phyloP scores from a whole-genome alignment of 2,113 vertebrate species.

The Bombycilla garrulus region DNA sequence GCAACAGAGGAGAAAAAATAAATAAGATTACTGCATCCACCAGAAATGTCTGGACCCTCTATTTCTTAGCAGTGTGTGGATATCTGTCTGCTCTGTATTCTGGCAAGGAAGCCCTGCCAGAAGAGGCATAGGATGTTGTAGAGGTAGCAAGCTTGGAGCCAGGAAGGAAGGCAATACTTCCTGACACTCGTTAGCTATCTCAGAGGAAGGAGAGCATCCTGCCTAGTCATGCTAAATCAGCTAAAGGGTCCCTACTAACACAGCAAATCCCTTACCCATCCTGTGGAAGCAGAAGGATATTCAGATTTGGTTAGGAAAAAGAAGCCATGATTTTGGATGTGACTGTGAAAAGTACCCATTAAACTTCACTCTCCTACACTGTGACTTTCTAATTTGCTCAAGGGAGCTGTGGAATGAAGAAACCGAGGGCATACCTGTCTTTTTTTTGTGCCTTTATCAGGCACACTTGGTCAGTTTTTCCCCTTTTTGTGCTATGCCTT shows the following conservation, averaged over 20 bases:
- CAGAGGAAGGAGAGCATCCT: slow-evolving; percentile 35
- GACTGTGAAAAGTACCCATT: not conserved
- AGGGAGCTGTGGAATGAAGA: not conserved
- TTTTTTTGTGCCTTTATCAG: not conserved
- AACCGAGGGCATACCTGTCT: not conserved
- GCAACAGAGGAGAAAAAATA: not conserved
- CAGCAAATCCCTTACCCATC: not conserved
- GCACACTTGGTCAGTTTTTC: not conserved
- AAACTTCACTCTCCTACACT: not conserved
- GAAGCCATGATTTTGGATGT: not conserved
- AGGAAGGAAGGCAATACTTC: slow-evolving; percentile 40
- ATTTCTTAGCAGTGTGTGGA: not conserved
- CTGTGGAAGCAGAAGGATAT: not conserved
- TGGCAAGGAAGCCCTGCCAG: not conserved
- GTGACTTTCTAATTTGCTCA: not conserved
- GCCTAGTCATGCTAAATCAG: slow-evolving; percentile 29
- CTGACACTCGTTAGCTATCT: not conserved
- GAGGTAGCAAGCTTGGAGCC: not conserved
- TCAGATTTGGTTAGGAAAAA: not conserved
- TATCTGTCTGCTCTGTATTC: not conserved
- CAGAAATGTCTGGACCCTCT: not conserved
- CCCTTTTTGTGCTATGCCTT: not conserved
- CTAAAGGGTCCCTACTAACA: not conserved
- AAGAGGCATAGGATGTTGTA: not conserved
- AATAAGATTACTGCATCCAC: not conserved